These are phyloP conservation scores for Hiodon alosoides DNA, from an alignment of 2,113 vertebrate species.

Conservation along the genomic window DNA sequence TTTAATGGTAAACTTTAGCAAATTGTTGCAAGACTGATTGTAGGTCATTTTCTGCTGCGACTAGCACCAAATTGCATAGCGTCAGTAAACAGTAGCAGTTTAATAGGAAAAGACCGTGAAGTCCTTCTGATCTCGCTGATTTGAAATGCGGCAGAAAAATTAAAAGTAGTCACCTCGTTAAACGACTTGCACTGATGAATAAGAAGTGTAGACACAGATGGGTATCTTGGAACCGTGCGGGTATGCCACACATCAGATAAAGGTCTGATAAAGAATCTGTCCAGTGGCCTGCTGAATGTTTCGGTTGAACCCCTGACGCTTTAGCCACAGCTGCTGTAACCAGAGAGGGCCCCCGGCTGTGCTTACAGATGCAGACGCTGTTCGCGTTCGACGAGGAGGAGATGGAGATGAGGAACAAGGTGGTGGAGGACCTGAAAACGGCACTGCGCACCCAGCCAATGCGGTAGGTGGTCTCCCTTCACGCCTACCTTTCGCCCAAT, in stretches of 20 bases:
- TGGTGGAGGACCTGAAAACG: conserved; percentile 95
- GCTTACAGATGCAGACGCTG: conserved; percentile 86
- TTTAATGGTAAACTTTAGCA: conserved; percentile 24
- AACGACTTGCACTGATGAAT: not conserved
- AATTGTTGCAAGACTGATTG: conserved; percentile 32
- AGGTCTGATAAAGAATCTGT: too few species aligned
- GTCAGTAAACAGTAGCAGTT: not conserved
- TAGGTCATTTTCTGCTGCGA: conserved; percentile 29
- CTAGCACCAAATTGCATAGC: not conserved
- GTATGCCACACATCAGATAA: too few species aligned
- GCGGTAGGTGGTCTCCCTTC: conserved; percentile 68
- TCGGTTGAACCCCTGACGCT: not conserved
- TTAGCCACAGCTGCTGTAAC: not conserved
- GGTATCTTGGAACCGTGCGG: not conserved
- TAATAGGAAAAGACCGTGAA: not conserved
- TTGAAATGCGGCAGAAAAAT: not conserved
- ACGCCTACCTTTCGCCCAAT: not conserved
- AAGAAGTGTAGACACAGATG: conserved; percentile 18
- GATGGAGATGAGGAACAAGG: conserved; percentile 92
- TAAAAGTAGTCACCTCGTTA: not conserved
- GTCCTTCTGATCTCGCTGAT: not conserved
- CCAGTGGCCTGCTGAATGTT: too few species aligned
- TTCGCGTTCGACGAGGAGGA: conserved; percentile 92
- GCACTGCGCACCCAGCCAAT: conserved; percentile 93
- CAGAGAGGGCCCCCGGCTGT: not conserved